Base-by-base conservation (phyloP, 2,797 vertebrate genomes). In the Thalassophryne amazonica region DNA sequence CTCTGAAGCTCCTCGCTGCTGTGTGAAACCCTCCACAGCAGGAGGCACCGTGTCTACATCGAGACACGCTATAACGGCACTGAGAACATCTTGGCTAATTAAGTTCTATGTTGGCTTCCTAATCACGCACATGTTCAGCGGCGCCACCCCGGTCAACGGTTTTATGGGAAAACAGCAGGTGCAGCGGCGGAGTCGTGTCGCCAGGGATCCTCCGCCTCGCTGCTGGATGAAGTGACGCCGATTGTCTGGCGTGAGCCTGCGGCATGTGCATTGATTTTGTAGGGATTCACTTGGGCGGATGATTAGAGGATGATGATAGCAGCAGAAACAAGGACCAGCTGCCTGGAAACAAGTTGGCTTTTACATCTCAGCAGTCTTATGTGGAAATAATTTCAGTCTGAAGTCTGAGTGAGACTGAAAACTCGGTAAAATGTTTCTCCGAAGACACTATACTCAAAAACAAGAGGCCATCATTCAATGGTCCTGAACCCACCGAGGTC, bases 201-300 rank as follows among this genome's bases (percentile, higher is more conserved):
- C 65, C 34, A 6, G 58, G 60, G 45, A 16, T 18, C 7, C 39
- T 46, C 23, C 39, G 29, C 43, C 45, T 17, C 30, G 51, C 55
- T 41, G 43, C 42, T 31, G 49, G 11, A 50, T 36, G 60, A 45
- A 35, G 39, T 3, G 18, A 32, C 45, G 60, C n/a, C 13, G 46
- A 49, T 51, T 10, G 39, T 65, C 34, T 45, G 51, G 21, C 23
- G 55, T 45, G 58, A 55, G 42, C 38, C 53, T 2, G 31, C 14
- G 0, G 66, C 9, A 8, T 45, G 53, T 56, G 59, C 62, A 80
- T 74, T 78, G 74, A 84, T 73, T 73, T 52, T 41, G 37, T 4
- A 33, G 22, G 40, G 55, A 49, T 57, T 63, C 35, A 53, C 55
- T 76, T 29, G 41, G 29, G 41, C 25, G 28, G 19, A 17, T 32